Percentiles rank a stretch among this genome's conserved stretches.
Conservation (phyloP, 2,797 vertebrate species). For the Gallinago stenura region DNA sequence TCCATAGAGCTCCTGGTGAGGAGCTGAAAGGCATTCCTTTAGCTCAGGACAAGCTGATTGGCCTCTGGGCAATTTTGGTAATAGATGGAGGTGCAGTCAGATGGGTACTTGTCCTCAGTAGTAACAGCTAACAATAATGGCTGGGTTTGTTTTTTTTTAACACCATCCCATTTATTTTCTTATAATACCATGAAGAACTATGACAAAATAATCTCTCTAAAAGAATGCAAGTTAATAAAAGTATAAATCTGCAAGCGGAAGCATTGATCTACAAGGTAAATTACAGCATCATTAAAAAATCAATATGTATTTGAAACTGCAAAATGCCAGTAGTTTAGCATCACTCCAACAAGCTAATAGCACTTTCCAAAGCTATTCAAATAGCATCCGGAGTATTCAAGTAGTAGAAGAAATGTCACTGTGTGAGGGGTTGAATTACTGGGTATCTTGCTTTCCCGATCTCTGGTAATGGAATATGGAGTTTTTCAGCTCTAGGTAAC, state of each 20-base stretch:
- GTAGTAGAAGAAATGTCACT: not conserved
- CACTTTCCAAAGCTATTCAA: not conserved
- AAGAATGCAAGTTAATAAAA: not conserved
- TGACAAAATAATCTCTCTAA: not conserved
- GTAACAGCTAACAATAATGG: not conserved
- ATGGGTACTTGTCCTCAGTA: not conserved
- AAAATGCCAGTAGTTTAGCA: not conserved
- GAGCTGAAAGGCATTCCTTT: not conserved
- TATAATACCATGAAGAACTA: not conserved
- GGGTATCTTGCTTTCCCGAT: not conserved
- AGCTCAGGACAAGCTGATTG: not conserved
- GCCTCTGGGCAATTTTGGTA: not conserved
- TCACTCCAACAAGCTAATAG: not conserved
- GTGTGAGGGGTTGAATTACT: not conserved
- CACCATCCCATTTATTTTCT: not conserved
- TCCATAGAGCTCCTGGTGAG: not conserved
- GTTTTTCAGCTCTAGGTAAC: not conserved
- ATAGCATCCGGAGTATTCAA: not conserved
- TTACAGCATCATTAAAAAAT: not conserved
- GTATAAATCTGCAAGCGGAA: not conserved
- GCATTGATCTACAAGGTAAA: not conserved
- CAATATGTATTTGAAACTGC: not conserved
- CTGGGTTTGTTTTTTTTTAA: accelerated
- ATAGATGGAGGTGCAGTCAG: not conserved
- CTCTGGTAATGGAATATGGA: not conserved